phyloP scores from a whole-genome alignment of 2,888 invertebrate species.

The Brachynemurus nebulosus region DNA sequence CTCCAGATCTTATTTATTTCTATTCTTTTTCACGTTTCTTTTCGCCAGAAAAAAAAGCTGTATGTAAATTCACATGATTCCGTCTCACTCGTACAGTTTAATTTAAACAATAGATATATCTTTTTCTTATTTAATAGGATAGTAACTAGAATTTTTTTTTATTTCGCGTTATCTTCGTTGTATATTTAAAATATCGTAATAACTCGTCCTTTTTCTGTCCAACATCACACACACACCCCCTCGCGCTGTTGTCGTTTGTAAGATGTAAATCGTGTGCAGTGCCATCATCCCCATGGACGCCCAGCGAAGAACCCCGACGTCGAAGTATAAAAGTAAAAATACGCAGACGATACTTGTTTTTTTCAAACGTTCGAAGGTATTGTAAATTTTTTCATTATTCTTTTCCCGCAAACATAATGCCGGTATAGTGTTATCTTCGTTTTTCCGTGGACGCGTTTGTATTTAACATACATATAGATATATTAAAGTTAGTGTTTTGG shows the following conservation, averaged over 20 bases:
- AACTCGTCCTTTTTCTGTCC: not conserved
- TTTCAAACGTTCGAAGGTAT: constrained; percentile 1
- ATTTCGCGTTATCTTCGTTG: constrained; percentile 1
- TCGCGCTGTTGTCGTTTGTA: not conserved
- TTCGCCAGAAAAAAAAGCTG: no score
- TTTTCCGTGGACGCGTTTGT: constrained; percentile 1
- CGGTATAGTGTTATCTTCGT: constrained; percentile 10
- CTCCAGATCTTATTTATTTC: no score
- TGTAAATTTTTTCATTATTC: constrained; percentile 2
- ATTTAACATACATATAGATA: no score
- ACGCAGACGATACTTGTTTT: constrained; percentile 7
- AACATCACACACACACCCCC: constrained; percentile 1
- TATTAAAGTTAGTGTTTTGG: no score
- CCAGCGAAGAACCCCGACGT: constrained; percentile 5
- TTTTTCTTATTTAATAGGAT: no score
- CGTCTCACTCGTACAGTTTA: no score
- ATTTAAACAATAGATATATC: no score
- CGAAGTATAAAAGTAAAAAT: constrained; percentile 11
- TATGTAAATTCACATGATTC: no score
- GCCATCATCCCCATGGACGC: not conserved
- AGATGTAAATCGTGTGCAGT: not conserved
- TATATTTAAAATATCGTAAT: constrained; percentile 1
- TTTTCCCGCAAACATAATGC: no score
- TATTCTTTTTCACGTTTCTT: no score
- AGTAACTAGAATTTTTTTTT: no score